Base-by-base conservation (phyloP, 2,113 vertebrate species). In the Poecilia latipinna region DNA sequence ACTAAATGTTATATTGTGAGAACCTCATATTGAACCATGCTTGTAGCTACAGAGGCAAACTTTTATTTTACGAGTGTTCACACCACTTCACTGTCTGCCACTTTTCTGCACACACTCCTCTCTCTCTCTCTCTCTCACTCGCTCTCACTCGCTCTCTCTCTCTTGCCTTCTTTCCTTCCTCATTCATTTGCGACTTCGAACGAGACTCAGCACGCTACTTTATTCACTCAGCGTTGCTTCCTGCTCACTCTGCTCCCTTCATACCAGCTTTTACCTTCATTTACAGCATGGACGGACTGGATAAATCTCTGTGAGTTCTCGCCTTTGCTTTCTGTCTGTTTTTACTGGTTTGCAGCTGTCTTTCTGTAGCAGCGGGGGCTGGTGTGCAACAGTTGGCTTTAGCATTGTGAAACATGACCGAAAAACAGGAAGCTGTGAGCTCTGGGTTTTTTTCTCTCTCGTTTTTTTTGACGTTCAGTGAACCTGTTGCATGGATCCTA, bases 91-190 rank as follows among this genome's bases (percentile, higher is more conserved):
- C 61, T 62, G 11, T 62, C 24, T 48, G 44, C 22, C 24, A 57
- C 51, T 57, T 8, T n/a, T 57, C 51, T 66, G 68, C 15, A 61
- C 8, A 1, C 8, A 19, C 17, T 48, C 44, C 57, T 42, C 32
- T 2, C 31, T 8, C 75, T 77, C 70, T 44, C 26, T 17, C 65
- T 15, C 12, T 17, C 26, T 28, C 26, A 54, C 54, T n/a, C 31
- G 54, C 26, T 8, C 67, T 24, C 10, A 37, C 24, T 71, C 57
- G 61, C 28, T 32, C 26, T 65, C 22, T 74, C 24, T 61, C 44
- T 73, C 68, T 51, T 74, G 29, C 26, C 70, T 76, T 74, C 61
- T 84, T 88, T 90, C 86, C 88, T 89, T 91, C 89, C 90, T 91
- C 84, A 86, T 88, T 89, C 79, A 83, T 81, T 81, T 28, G 65